Conservation (phyloP, 2,797 vertebrate genomes). For the Phylloscopus collybita region DNA sequence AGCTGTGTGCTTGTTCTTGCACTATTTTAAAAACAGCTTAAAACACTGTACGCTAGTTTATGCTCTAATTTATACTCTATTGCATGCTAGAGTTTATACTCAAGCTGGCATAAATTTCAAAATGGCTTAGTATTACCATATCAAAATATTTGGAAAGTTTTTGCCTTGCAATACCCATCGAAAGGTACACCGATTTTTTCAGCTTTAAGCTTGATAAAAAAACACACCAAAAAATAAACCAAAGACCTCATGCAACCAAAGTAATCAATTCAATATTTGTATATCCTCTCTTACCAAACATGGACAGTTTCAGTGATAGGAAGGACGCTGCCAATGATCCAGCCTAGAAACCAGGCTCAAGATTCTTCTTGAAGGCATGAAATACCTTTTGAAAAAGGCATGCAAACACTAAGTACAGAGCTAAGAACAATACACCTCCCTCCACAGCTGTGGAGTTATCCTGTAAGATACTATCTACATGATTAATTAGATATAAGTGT, state of each 20-base stretch:
- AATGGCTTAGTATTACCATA: not conserved
- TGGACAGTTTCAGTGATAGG: fast-evolving
- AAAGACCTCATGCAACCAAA: not conserved
- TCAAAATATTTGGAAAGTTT: not conserved
- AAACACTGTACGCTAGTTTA: not conserved
- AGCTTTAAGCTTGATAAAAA: not conserved
- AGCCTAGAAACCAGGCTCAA: not conserved
- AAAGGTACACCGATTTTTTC: not conserved
- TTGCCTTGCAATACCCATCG: not conserved
- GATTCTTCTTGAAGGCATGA: not conserved
- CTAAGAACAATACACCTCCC: not conserved
- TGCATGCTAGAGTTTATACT: not conserved
- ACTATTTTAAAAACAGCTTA: not conserved
- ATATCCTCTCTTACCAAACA: not conserved
- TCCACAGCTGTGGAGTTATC: not conserved
- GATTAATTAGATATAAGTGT: not conserved
- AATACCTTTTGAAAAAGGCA: not conserved
- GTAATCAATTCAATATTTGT: not conserved
- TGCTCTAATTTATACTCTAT: not conserved
- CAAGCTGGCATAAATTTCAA: not conserved
- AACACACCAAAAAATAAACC: not conserved
- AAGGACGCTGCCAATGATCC: not conserved
- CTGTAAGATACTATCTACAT: not conserved
- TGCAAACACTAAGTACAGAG: not conserved
- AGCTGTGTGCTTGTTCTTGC: not conserved